Conservation (phyloP, 2,888 invertebrate species). For the Lomographa bimaculata region DNA sequence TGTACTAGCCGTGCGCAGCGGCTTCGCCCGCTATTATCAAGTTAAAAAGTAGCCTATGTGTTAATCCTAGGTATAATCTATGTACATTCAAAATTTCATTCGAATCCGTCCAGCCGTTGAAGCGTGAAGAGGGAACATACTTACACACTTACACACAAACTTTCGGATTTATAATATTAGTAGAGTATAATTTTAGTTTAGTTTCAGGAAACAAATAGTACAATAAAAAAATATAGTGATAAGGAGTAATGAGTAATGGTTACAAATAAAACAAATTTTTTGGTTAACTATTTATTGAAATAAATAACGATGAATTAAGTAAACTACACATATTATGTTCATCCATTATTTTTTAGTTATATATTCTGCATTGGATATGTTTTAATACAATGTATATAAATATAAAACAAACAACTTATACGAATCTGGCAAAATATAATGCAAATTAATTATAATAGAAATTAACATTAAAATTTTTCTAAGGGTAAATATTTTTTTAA, state of each 20-base stretch:
- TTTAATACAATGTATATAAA: neutral
- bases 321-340: constrained; percentile 6
- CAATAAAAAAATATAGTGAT: too few relatives aligned
- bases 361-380: neutral
- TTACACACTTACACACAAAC: too few relatives aligned
- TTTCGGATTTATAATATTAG: constrained; percentile 29
- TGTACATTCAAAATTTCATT: too few relatives aligned
- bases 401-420: neutral
- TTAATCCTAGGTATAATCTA: too few relatives aligned
- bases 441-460: neutral
- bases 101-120: too few relatives aligned
- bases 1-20: too few relatives aligned
- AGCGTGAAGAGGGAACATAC: too few relatives aligned
- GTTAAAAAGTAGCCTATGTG: too few relatives aligned
- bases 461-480: constrained; percentile 3
- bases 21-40: too few relatives aligned
- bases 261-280: constrained; percentile 30
- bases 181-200: too few relatives aligned
- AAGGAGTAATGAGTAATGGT: too few relatives aligned
- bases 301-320: constrained; percentile 29
- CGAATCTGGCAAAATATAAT: constrained; percentile 2
- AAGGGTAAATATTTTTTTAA: neutral
- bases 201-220: too few relatives aligned
- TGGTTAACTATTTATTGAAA: constrained; percentile 44
- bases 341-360: neutral